A percentile compares a stretch with the other conserved stretches of the same genome.
Evolutionary conservation across 92 coral and sea anemone genomes (phyloP).

Genomic region (Parazoanthus atlanticus): DNA sequence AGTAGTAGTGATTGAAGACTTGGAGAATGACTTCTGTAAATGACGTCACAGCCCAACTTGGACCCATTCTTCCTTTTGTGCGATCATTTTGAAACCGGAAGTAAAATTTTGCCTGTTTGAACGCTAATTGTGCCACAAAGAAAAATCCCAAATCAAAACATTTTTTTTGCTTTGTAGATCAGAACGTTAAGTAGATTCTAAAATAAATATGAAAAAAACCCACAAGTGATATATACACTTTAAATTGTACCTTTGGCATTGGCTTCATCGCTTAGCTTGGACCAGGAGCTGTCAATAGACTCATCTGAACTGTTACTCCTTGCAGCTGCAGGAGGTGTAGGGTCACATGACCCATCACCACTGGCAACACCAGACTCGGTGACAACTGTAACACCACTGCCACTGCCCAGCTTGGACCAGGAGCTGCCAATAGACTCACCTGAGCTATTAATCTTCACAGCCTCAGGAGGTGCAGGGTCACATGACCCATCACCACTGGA

Average conservation of each 20-base stretch:
- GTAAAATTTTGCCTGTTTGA: no score
- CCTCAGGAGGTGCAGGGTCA: constrained; percentile 14
- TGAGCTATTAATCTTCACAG: constrained; percentile 55
- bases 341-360: constrained; percentile 29
- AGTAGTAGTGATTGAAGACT: no score
- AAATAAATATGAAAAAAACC: no score
- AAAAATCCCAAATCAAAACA: no score
- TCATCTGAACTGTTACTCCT: constrained; percentile 66
- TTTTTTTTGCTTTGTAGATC: no score
- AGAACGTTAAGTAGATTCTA: no score
- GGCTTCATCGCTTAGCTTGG: constrained; percentile 78
- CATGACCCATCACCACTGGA: constrained; percentile 11
- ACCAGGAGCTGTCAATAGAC: constrained; percentile 89
- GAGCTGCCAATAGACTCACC: constrained; percentile 83
- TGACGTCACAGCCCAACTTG: no score
- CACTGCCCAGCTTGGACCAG: constrained; percentile 83
- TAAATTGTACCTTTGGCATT: constrained; percentile 40
- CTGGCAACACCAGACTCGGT: neutral
- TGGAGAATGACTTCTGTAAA: no score
- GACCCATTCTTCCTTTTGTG: no score
- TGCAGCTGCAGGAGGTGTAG: constrained; percentile 11
- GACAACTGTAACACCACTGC: neutral
- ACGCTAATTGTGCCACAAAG: no score
- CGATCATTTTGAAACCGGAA: no score
- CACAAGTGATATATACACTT: no score